Percentiles rank a stretch among this genome's conserved stretches.
These are phyloP conservation scores for Malurus alboscapulatus DNA, from an alignment of 2,113 vertebrate species.

Conservation along the genomic window DNA sequence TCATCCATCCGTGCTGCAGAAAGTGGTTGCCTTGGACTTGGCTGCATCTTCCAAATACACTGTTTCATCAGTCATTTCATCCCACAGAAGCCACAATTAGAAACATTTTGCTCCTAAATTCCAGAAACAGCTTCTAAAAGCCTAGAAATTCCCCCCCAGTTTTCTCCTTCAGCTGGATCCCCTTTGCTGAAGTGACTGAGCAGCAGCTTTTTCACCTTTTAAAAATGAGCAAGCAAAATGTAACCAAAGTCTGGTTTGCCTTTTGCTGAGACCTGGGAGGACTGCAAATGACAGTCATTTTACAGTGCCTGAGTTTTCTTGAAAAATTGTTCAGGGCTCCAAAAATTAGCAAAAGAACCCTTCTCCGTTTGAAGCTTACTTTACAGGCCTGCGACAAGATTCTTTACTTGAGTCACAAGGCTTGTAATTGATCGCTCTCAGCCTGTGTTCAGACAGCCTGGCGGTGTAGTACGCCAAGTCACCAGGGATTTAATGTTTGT, in stretches of 20 bases:
- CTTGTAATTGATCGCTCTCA: slow-evolving; percentile 37
- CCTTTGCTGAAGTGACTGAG: background rate
- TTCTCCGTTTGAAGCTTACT: slow-evolving; percentile 15
- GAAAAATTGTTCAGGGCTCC: background rate
- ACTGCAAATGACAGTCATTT: background rate
- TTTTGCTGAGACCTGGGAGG: background rate
- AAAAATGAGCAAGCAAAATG: background rate
- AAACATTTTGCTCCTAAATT: slow-evolving; percentile 43
- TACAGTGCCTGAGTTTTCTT: background rate
- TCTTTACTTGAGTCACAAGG: slow-evolving; percentile 41
- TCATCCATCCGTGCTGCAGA: background rate
- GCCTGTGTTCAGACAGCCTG: slow-evolving; percentile 47
- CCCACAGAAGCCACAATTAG: slow-evolving; percentile 49
- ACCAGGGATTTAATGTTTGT: slow-evolving; percentile 26
- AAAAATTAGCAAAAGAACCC: background rate
- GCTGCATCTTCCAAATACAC: slow-evolving; percentile 7
- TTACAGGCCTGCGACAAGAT: slow-evolving; percentile 28
- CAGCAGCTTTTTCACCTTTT: background rate
- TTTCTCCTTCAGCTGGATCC: background rate
- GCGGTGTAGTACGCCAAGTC: background rate
- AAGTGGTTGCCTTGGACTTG: slow-evolving; percentile 37
- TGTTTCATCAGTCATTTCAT: slow-evolving; percentile 28
- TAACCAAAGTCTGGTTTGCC: background rate
- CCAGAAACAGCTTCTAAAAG: slow-evolving; percentile 11
- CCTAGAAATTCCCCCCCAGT: background rate